phyloP scores from a whole-genome alignment of 2,888 invertebrate genomes.

The Epirrita christyi region DNA sequence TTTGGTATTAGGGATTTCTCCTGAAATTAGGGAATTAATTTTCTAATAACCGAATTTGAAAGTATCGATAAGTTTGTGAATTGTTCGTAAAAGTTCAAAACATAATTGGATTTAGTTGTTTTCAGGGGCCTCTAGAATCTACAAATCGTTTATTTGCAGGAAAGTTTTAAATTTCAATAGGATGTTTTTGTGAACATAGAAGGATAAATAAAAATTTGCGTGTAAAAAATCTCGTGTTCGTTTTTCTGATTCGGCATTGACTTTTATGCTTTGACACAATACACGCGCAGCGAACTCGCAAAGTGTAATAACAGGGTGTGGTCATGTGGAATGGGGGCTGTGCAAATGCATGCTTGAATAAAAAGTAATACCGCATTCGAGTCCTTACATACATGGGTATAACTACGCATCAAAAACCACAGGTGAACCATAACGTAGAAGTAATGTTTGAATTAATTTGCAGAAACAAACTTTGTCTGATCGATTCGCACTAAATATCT shows the following conservation, averaged over 20 bases:
- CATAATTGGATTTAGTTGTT: slow-evolving; percentile 25
- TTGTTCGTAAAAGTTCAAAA: slow-evolving; percentile 30
- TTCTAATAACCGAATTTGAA: slow-evolving; percentile 27
- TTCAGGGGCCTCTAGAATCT: slow-evolving; percentile 12
- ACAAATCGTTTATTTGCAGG: slow-evolving; percentile 13
- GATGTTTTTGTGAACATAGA: slow-evolving; percentile 2
- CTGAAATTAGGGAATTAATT: slow-evolving; percentile 30
- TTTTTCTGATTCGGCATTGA: slow-evolving; percentile 43
- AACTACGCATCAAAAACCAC: too few relatives aligned
- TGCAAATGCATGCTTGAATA: slow-evolving; percentile 26
- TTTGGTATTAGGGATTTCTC: slow-evolving; percentile 27
- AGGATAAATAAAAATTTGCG: slow-evolving; percentile 10
- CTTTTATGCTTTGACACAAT: slow-evolving; percentile 51
- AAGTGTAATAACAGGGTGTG: slow-evolving; percentile 54
- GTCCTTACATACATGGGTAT: slow-evolving; percentile 1
- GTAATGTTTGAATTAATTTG: too few relatives aligned
- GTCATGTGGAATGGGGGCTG: slow-evolving; percentile 46
- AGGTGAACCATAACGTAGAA: too few relatives aligned
- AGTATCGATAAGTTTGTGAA: slow-evolving; percentile 29
- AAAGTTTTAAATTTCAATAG: slow-evolving; percentile 13
- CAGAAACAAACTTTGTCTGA: too few relatives aligned
- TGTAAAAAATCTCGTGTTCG: slow-evolving; percentile 19
- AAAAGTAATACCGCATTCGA: slow-evolving; percentile 18
- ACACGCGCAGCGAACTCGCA: slow-evolving; percentile 40
- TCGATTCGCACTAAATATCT: too few relatives aligned